These are phyloP conservation scores for Mythimna loreyi DNA, from an alignment of 2,888 invertebrate genomes.

Conservation along the genomic window DNA sequence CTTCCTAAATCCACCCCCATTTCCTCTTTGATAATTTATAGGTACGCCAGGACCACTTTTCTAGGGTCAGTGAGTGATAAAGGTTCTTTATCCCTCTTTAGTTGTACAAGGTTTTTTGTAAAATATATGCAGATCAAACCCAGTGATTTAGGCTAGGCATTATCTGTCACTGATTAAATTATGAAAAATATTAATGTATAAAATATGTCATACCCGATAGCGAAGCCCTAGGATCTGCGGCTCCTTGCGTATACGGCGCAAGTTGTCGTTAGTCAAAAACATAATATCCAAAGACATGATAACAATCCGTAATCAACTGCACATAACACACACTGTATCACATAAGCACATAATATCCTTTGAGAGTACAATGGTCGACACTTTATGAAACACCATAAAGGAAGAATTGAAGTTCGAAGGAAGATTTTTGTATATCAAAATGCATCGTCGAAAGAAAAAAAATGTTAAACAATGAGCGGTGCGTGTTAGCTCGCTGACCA, in stretches of 20 bases:
- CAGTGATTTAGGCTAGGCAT: not conserved
- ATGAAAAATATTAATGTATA: not conserved
- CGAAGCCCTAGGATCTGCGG: constrained; percentile 86
- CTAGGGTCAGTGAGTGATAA: too few relatives aligned
- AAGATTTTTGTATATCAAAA: constrained; percentile 84
- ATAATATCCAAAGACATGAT: constrained; percentile 88
- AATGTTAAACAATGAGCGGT: constrained; percentile 68
- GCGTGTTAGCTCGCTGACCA: constrained; percentile 77
- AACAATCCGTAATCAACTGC: constrained; percentile 66
- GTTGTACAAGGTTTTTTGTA: not conserved
- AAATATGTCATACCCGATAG: constrained; percentile 82
- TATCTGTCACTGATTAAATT: not conserved
- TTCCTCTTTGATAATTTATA: too few relatives aligned
- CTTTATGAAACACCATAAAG: constrained; percentile 78
- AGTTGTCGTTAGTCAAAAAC: constrained; percentile 90
- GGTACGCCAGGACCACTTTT: too few relatives aligned
- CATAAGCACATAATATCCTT: constrained; percentile 69
- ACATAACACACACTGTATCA: constrained; percentile 72
- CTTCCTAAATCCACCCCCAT: too few relatives aligned
- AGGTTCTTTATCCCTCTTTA: too few relatives aligned
- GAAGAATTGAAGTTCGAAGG: constrained; percentile 75
- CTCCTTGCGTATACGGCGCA: constrained; percentile 88
- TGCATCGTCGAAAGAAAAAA: constrained; percentile 83
- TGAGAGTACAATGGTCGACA: constrained; percentile 71
- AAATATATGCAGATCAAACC: not conserved